Conservation (phyloP, 2,797 vertebrate genomes). For the Labeo calbasu region DNA sequence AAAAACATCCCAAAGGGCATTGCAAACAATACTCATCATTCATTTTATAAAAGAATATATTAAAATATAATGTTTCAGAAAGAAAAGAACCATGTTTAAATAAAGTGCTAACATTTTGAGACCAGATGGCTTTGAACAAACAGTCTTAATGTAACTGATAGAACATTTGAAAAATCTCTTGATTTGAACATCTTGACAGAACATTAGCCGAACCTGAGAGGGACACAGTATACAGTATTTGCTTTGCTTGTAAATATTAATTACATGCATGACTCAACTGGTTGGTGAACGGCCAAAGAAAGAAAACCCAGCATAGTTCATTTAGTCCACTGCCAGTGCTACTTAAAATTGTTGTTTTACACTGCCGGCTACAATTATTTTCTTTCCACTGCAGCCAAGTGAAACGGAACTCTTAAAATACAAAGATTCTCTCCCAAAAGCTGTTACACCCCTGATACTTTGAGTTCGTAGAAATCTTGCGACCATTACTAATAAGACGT, state of each 20-base stretch:
- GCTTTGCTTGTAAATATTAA: neutral
- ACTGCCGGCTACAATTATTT: conserved; percentile 21
- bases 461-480: neutral
- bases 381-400: conserved; percentile 13
- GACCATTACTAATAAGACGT: neutral
- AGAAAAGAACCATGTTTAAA: neutral
- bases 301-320: neutral
- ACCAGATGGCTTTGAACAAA: neutral
- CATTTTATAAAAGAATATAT: neutral
- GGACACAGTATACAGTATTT: neutral
- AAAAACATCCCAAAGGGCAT: neutral
- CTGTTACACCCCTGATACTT: neutral
- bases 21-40: neutral
- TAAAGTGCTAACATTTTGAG: neutral
- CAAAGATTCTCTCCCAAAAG: neutral
- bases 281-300: neutral
- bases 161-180: neutral
- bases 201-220: neutral
- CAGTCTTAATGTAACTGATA: neutral
- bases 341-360: neutral
- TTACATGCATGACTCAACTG: neutral
- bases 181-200: neutral
- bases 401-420: neutral
- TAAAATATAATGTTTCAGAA: neutral
- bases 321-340: neutral